phyloP scores from a whole-genome alignment of 1,140 invertebrate species.

The Pseudobourletiella spinata region DNA sequence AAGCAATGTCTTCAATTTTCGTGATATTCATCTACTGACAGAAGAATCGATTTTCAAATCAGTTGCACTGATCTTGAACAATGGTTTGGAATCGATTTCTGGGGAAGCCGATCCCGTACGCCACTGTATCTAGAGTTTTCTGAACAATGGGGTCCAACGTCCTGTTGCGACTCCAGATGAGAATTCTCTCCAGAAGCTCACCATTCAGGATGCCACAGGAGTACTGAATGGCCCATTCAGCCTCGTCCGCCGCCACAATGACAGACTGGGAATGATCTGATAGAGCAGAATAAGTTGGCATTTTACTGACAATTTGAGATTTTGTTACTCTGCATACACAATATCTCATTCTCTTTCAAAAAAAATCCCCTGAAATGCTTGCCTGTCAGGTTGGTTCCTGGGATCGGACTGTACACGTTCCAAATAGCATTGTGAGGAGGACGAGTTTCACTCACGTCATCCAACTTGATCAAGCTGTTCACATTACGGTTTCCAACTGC shows the following conservation, averaged over 20 bases:
- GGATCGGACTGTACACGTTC: not conserved
- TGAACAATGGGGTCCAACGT: not conserved
- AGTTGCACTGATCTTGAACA: not conserved
- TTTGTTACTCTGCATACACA: too few species aligned
- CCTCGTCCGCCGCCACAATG: not conserved
- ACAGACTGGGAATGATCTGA: not conserved
- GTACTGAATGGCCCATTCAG: not conserved
- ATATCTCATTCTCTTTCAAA: too few species aligned
- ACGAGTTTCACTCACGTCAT: too few species aligned
- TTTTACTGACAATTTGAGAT: too few species aligned
- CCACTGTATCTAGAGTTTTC: not conserved
- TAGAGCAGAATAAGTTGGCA: too few species aligned
- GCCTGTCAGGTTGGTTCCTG: not conserved
- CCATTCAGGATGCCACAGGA: not conserved
- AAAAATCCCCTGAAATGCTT: too few species aligned
- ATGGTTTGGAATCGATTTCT: not conserved
- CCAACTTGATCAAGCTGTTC: too few species aligned
- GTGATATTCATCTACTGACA: too few species aligned
- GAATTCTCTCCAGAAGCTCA: not conserved
- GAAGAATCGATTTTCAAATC: not conserved
- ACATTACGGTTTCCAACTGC: too few species aligned
- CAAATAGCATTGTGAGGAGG: too few species aligned
- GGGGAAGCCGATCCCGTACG: not conserved
- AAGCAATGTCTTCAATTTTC: too few species aligned
- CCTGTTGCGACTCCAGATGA: not conserved